Percentiles rank a stretch among this genome's conserved stretches.
Evolutionary conservation across 2,888 invertebrate genomes (phyloP).

Genomic region (Cheilosia variabilis): DNA sequence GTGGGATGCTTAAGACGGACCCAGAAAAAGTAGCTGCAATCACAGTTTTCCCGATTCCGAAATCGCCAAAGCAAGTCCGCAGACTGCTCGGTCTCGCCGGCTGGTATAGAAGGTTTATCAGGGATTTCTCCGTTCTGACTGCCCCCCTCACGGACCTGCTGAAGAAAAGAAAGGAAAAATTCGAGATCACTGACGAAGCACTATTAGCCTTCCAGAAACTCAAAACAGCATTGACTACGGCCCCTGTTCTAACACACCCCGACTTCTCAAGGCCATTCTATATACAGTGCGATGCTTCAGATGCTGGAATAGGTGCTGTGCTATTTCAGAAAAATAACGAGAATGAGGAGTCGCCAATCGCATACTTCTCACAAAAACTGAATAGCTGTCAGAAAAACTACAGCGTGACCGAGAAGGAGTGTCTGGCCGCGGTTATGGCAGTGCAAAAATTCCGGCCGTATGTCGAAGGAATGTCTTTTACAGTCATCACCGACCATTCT

Average conservation of each 20-base stretch:
- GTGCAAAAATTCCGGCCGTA: slow-evolving; percentile 54
- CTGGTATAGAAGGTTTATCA: slow-evolving; percentile 64
- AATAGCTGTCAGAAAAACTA: slow-evolving; percentile 36
- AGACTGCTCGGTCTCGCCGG: slow-evolving; percentile 52
- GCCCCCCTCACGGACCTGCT: slow-evolving; percentile 48
- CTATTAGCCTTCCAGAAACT: slow-evolving; percentile 41
- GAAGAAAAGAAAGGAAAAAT: slow-evolving; percentile 25
- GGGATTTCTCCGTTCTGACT: slow-evolving; percentile 34
- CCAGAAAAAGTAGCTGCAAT: slow-evolving; percentile 53
- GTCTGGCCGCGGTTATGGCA: slow-evolving; percentile 32
- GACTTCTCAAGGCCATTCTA: slow-evolving; percentile 4
- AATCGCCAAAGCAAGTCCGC: neutral
- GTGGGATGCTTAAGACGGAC: slow-evolving; percentile 40
- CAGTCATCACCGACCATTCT: slow-evolving; percentile 76
- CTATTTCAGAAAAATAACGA: slow-evolving; percentile 39
- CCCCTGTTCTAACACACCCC: slow-evolving; percentile 58
- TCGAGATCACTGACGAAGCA: slow-evolving; percentile 39
- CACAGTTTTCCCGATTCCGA: slow-evolving; percentile 33
- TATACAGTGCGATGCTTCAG: slow-evolving; percentile 62
- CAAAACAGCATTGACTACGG: slow-evolving; percentile 45
- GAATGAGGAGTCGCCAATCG: slow-evolving; percentile 39
- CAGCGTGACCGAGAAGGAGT: slow-evolving; percentile 39
- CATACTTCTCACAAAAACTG: slow-evolving; percentile 45
- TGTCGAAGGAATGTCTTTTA: slow-evolving; percentile 53
- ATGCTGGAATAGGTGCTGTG: slow-evolving; percentile 41